Conservation (phyloP, 2,888 invertebrate species). For the Ctena decussata region DNA sequence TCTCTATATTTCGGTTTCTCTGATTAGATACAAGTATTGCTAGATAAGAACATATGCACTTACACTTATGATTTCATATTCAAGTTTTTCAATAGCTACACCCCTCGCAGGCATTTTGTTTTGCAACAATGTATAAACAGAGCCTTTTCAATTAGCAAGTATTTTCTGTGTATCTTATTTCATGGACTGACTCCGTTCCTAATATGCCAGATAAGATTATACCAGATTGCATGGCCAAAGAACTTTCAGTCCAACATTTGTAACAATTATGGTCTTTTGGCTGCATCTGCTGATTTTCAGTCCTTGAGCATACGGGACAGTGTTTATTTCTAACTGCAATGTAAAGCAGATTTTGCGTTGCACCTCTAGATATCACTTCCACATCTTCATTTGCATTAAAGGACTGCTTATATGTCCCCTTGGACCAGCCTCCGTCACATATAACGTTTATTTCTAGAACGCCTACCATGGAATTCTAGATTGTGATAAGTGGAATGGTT, state of each 20-base stretch:
- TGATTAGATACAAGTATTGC: slow-evolving; percentile 29
- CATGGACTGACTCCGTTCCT: slow-evolving; percentile 55
- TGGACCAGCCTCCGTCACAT: slow-evolving; percentile 64
- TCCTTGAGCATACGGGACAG: slow-evolving; percentile 49
- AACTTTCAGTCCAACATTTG: slow-evolving; percentile 48
- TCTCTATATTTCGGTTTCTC: no score
- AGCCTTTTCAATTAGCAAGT: slow-evolving; percentile 52
- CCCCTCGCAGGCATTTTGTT: slow-evolving; percentile 45
- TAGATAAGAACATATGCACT: slow-evolving; percentile 26
- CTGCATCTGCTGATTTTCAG: slow-evolving; percentile 15
- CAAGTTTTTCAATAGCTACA: slow-evolving; percentile 16
- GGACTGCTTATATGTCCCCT: slow-evolving; percentile 58
- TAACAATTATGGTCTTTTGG: slow-evolving; percentile 44
- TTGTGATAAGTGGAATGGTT: no score
- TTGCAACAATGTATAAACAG: background rate
- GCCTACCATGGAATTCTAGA: no score
- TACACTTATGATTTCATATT: slow-evolving; percentile 38
- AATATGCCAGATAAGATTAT: slow-evolving; percentile 39
- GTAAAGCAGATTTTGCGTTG: slow-evolving; percentile 57
- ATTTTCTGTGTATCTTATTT: slow-evolving; percentile 56
- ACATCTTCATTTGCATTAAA: slow-evolving; percentile 68
- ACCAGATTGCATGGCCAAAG: slow-evolving; percentile 47
- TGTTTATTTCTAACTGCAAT: slow-evolving; percentile 65
- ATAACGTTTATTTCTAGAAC: slow-evolving; percentile 64
- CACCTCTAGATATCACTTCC: slow-evolving; percentile 59